Evolutionary conservation across 1,140 invertebrate species (phyloP).

Genomic region (Phortica variegata): DNA sequence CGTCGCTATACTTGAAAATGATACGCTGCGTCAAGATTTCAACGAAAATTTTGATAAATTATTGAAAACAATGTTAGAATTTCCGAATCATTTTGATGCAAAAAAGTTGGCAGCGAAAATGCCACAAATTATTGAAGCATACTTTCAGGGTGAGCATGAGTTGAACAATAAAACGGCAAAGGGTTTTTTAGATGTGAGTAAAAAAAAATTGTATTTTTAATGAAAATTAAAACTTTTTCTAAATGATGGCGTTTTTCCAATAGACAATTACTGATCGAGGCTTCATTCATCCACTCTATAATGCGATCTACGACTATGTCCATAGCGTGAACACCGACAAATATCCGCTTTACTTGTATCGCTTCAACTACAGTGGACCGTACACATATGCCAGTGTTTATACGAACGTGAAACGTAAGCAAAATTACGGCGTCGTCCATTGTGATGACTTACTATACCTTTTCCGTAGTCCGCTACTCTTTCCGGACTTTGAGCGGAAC

Average conservation of each 20-base stretch:
- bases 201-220: neutral
- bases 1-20: conserved; percentile 47
- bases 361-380: conserved; percentile 38
- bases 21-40: conserved; percentile 37
- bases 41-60: conserved; percentile 42
- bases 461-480: conserved; percentile 41
- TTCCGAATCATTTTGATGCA: conserved; percentile 18
- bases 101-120: conserved; percentile 13
- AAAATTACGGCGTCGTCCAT: conserved; percentile 45
- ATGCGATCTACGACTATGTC: conserved; percentile 30
- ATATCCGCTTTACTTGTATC: conserved; percentile 39
- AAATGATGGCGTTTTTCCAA: neutral
- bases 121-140: conserved; percentile 29
- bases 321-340: conserved; percentile 7
- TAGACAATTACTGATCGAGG: conserved; percentile 27
- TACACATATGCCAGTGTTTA: conserved; percentile 38
- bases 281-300: conserved; percentile 43
- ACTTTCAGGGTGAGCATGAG: conserved; percentile 32
- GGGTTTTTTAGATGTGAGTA: conserved; percentile 52
- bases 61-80: conserved; percentile 40
- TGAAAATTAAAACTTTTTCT: neutral
- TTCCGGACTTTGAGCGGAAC: conserved; percentile 36
- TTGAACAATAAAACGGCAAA: conserved; percentile 35
- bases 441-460: conserved; percentile 53
- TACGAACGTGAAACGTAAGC: conserved; percentile 20